Conservation (phyloP, 2,113 vertebrate genomes). For the Piaya cayana region DNA sequence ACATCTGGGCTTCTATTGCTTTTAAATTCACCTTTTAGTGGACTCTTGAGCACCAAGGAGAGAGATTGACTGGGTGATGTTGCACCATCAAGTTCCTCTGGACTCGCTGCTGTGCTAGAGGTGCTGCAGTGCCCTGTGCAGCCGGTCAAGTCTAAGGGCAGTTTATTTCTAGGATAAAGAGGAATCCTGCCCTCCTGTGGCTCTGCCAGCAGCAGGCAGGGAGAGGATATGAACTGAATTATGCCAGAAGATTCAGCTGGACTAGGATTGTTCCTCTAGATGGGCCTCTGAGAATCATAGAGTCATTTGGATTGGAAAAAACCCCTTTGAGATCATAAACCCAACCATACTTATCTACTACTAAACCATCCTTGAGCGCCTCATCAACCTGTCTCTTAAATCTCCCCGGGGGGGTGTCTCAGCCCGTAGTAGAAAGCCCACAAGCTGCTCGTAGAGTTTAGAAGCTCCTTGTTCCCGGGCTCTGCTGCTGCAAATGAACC, state of each 20-base stretch:
- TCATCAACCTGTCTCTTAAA: no score
- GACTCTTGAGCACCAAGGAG: background rate
- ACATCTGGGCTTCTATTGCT: background rate
- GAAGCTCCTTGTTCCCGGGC: background rate
- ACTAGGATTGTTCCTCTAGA: background rate
- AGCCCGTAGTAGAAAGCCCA: background rate
- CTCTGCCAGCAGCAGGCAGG: background rate
- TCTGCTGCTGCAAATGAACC: background rate
- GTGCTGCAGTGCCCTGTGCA: background rate
- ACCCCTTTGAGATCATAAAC: no score
- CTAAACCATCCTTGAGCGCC: no score
- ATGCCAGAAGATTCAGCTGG: background rate
- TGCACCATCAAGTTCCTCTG: background rate
- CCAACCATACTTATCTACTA: no score
- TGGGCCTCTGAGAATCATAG: background rate
- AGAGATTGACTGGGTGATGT: background rate
- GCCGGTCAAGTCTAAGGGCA: accelerated
- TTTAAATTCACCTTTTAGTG: background rate
- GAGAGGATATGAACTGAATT: background rate
- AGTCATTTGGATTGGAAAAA: no score
- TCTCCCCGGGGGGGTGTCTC: no score
- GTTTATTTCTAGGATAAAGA: background rate
- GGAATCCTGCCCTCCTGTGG: background rate
- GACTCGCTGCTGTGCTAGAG: background rate
- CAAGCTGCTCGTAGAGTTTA: background rate